Conservation (phyloP, 2,888 invertebrate species). For the Anarsia innoxiella region DNA sequence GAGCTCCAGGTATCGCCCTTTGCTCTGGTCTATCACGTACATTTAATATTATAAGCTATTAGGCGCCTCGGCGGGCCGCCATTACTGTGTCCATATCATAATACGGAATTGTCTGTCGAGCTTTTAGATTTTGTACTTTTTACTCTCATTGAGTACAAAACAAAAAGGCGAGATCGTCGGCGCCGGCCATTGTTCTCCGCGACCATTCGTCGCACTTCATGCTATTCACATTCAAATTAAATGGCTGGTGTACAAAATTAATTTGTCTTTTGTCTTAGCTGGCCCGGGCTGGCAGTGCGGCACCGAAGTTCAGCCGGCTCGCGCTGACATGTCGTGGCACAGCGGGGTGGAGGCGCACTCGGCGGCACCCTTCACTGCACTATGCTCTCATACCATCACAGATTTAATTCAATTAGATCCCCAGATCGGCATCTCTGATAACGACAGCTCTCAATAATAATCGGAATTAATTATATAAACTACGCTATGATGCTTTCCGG, state of each 20-base stretch:
- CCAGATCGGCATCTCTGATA: not conserved
- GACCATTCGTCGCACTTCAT: constrained; percentile 74
- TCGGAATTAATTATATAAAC: no score
- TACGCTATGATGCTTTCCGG: no score
- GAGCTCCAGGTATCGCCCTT: constrained; percentile 29
- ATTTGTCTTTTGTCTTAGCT: constrained; percentile 75
- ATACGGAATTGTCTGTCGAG: constrained; percentile 69
- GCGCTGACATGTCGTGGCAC: constrained; percentile 59
- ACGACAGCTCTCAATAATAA: not conserved
- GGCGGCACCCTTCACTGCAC: constrained; percentile 10
- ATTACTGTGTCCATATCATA: constrained; percentile 73
- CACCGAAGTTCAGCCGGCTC: no score
- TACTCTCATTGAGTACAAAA: constrained; percentile 62
- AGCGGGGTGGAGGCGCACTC: constrained; percentile 44
- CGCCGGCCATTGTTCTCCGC: constrained; percentile 71
- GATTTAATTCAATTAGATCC: constrained; percentile 1
- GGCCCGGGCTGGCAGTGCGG: constrained; percentile 26
- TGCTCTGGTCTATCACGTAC: constrained; percentile 57
- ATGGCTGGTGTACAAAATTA: constrained; percentile 74
- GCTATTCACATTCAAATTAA: constrained; percentile 76
- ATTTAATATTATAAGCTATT: constrained; percentile 72
- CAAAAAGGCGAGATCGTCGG: constrained; percentile 66
- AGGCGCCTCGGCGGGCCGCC: constrained; percentile 63
- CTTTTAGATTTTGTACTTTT: constrained; percentile 70
- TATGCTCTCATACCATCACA: not conserved